Conservation (phyloP, 2,888 invertebrate genomes). For the Bibio marci region DNA sequence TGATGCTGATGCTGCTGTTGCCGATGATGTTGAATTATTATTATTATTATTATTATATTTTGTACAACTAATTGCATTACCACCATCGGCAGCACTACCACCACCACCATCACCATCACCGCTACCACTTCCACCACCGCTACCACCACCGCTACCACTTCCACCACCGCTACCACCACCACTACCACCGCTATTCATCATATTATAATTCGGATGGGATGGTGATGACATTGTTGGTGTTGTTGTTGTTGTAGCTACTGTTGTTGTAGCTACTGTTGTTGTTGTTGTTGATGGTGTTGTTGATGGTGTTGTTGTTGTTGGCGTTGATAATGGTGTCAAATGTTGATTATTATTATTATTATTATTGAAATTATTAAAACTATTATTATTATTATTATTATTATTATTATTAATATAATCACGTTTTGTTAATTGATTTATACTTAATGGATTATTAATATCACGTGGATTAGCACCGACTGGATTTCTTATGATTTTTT, state of each 20-base stretch:
- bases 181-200: constrained; percentile 3
- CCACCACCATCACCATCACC: too few relatives aligned
- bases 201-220: constrained; percentile 4
- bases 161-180: constrained; percentile 4
- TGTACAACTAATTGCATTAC: too few relatives aligned
- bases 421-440: constrained; percentile 70
- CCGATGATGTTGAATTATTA: too few relatives aligned
- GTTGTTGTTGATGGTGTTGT: constrained; percentile 9
- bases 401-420: constrained; percentile 10
- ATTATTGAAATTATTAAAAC: too few relatives aligned
- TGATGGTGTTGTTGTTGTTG: constrained; percentile 6
- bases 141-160: too few relatives aligned
- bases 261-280: constrained; percentile 5
- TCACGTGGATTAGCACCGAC: constrained; percentile 85
- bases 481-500: constrained; percentile 42
- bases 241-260: constrained; percentile 6
- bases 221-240: constrained; percentile 9
- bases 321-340: background rate
- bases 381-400: too few relatives aligned
- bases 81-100: too few relatives aligned
- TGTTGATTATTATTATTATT: too few relatives aligned
- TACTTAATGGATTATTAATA: constrained; percentile 81
- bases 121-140: too few relatives aligned
- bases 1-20: too few relatives aligned
- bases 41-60: background rate